phyloP scores from a whole-genome alignment of 1,140 invertebrate genomes.

The Bombus waltoni region DNA sequence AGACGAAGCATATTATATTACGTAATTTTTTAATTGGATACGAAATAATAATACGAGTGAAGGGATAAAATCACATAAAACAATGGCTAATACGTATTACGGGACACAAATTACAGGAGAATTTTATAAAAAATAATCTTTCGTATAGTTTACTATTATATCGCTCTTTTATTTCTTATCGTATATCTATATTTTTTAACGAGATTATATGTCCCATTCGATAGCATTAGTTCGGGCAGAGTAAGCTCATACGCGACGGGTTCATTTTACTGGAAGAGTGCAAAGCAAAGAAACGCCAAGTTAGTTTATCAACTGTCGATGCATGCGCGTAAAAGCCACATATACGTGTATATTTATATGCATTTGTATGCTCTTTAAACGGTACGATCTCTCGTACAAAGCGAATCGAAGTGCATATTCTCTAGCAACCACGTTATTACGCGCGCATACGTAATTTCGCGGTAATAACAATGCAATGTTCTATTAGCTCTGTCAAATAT shows the following conservation, averaged over 20 bases:
- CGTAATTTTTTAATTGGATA: too few relatives aligned
- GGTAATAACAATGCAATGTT: constrained; percentile 7
- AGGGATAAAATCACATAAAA: background rate
- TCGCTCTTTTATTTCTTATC: too few relatives aligned
- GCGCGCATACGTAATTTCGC: constrained; percentile 12
- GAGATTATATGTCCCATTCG: background rate
- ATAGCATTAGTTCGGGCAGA: background rate
- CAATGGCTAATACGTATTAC: too few relatives aligned
- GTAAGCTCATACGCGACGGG: background rate
- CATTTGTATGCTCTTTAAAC: background rate
- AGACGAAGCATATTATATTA: too few relatives aligned
- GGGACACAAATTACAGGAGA: background rate
- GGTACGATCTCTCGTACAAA: background rate
- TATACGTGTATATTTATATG: background rate
- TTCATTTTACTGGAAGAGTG: background rate
- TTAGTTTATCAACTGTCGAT: background rate
- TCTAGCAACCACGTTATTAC: constrained; percentile 8
- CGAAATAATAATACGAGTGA: too few relatives aligned
- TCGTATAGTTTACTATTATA: background rate
- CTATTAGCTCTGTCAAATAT: background rate
- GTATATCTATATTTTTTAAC: background rate
- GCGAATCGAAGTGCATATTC: constrained; percentile 8
- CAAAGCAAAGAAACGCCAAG: background rate
- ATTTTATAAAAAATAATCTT: background rate
- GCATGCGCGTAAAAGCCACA: background rate